phyloP scores from a whole-genome alignment of 2,797 vertebrate species.

The Ciconia nigra region DNA sequence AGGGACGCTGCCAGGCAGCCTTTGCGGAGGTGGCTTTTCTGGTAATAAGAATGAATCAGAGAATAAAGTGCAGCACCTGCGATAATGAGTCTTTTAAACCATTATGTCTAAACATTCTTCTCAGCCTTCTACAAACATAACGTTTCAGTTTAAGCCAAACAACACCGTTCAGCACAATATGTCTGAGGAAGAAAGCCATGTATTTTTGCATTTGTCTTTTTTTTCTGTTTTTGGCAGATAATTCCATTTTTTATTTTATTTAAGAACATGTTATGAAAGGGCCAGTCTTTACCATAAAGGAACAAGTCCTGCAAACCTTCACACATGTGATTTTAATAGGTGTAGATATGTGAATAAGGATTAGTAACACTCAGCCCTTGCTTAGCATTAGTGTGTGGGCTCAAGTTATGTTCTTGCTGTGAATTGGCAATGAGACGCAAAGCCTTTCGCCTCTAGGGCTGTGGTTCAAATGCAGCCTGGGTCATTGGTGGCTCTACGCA shows the following conservation, averaged over 20 bases:
- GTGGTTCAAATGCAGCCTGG: slow-evolving; percentile 55
- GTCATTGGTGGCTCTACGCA: slow-evolving; percentile 28
- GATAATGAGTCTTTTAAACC: slow-evolving; percentile 3
- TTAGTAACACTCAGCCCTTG: slow-evolving; percentile 33
- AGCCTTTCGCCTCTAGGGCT: slow-evolving; percentile 45
- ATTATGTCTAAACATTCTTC: slow-evolving; percentile 3
- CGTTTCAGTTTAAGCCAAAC: slow-evolving; percentile 10
- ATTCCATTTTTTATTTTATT: background rate
- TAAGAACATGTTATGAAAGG: background rate
- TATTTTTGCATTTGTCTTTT: background rate
- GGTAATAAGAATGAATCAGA: background rate
- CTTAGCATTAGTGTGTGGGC: slow-evolving; percentile 27
- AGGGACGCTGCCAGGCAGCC: background rate
- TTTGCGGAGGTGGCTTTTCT: slow-evolving; percentile 9
- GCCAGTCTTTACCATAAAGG: background rate
- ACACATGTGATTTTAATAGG: slow-evolving; percentile 48
- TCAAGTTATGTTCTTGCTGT: slow-evolving; percentile 48
- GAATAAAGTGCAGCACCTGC: slow-evolving; percentile 9
- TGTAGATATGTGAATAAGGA: slow-evolving; percentile 42
- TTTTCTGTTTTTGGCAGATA: background rate
- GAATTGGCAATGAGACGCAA: slow-evolving; percentile 54
- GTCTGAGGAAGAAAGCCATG: background rate
- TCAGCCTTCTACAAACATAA: background rate
- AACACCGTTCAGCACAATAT: background rate
- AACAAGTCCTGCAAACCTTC: slow-evolving; percentile 19